Evolutionary conservation across 1,140 invertebrate genomes (phyloP).

Genomic region (Parapsyche elsis): DNA sequence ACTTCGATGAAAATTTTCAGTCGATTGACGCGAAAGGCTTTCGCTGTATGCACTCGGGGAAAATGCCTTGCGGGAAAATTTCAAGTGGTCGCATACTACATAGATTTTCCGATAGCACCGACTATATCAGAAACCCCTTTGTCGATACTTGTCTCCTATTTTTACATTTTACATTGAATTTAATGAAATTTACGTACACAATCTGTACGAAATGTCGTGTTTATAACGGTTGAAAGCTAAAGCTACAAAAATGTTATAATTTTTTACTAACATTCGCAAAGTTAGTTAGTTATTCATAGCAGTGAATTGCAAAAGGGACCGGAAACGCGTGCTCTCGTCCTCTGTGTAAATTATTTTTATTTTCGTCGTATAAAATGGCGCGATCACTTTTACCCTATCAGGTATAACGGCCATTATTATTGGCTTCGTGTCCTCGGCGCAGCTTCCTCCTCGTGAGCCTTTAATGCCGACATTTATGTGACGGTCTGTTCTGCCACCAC

Average conservation of each 20-base stretch:
- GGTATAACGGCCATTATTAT: conserved; percentile 23
- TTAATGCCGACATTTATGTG: conserved; percentile 37
- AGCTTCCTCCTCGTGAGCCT: conserved; percentile 1
- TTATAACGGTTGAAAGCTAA: too few relatives aligned
- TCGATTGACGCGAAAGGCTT: conserved; percentile 26
- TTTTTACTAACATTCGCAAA: too few relatives aligned
- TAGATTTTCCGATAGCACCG: too few relatives aligned
- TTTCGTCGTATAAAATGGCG: background rate
- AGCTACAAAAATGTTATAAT: too few relatives aligned
- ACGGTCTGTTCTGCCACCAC: background rate
- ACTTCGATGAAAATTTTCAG: conserved; percentile 8
- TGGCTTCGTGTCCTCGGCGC: background rate
- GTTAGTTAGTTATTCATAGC: too few relatives aligned
- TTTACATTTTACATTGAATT: too few relatives aligned
- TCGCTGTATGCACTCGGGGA: conserved; percentile 30
- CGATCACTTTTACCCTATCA: conserved; percentile 23
- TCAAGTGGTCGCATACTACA: background rate
- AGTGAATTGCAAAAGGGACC: too few relatives aligned
- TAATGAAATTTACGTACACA: too few relatives aligned
- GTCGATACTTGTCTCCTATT: too few relatives aligned
- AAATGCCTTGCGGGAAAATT: background rate
- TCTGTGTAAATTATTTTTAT: conserved; percentile 20
- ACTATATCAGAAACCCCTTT: too few relatives aligned
- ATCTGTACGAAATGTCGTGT: too few relatives aligned
- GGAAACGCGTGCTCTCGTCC: background rate